Conservation (phyloP, 1,140 invertebrate genomes). For the Drosophila equinoxialis region DNA sequence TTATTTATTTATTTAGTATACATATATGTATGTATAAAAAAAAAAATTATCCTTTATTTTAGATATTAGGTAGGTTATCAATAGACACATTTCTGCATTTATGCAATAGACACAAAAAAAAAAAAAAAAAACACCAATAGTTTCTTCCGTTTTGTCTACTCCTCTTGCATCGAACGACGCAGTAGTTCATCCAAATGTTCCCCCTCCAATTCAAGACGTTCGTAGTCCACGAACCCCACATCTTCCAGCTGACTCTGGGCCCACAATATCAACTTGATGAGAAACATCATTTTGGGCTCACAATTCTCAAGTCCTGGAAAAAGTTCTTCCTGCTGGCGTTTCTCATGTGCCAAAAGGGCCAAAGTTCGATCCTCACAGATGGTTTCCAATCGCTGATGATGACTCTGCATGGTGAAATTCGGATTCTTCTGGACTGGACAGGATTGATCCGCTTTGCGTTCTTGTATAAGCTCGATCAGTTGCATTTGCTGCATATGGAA, state of each 20-base stretch:
- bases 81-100: slow-evolving; percentile 25
- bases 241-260: slow-evolving; percentile 54
- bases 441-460: slow-evolving; percentile 27
- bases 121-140: slow-evolving; percentile 35
- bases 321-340: slow-evolving; percentile 21
- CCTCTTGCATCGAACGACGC: slow-evolving; percentile 30
- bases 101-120: slow-evolving; percentile 34
- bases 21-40: slow-evolving; percentile 46
- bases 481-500: slow-evolving; percentile 71
- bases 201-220: slow-evolving; percentile 38
- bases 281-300: slow-evolving; percentile 63
- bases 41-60: slow-evolving; percentile 12
- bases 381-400: not conserved
- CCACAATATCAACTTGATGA: slow-evolving; percentile 67
- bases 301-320: slow-evolving; percentile 16
- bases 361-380: slow-evolving; percentile 91
- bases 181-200: slow-evolving; percentile 56
- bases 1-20: slow-evolving; percentile 54
- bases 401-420: not conserved
- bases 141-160: slow-evolving; percentile 12
- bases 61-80: slow-evolving; percentile 12
- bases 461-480: slow-evolving; percentile 52
- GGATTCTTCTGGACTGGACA: not conserved
- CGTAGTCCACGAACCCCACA: slow-evolving; percentile 32
- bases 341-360: slow-evolving; percentile 97